A percentile compares a stretch with the other conserved stretches of the same genome.
phyloP scores from a whole-genome alignment of 2,888 invertebrate species.

The Tiphia femorata region DNA sequence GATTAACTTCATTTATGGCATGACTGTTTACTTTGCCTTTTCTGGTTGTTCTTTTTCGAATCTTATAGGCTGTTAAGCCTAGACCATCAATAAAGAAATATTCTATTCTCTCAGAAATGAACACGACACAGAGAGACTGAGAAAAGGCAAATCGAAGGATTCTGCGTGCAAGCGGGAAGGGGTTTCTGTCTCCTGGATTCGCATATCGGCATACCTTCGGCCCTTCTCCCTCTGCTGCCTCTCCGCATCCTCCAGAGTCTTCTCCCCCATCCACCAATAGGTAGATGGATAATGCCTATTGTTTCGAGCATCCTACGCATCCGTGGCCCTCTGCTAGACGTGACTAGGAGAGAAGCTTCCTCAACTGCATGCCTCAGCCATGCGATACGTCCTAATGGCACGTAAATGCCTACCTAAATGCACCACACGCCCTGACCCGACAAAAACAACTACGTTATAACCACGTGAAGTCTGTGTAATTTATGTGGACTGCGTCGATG shows the following conservation, averaged over 20 bases:
- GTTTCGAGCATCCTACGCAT: conserved; percentile 54
- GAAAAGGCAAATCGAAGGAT: neutral
- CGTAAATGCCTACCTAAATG: conserved; percentile 30
- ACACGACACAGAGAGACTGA: neutral
- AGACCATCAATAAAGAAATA: too few relatives aligned
- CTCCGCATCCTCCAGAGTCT: conserved; percentile 25
- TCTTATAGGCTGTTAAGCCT: too few relatives aligned
- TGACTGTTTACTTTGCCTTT: too few relatives aligned
- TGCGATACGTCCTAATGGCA: conserved; percentile 17
- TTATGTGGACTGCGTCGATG: too few relatives aligned
- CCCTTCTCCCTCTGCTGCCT: conserved; percentile 12
- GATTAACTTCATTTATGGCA: too few relatives aligned
- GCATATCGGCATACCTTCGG: conserved; percentile 37
- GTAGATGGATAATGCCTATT: conserved; percentile 52
- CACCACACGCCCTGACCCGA: too few relatives aligned
- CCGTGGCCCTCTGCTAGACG: conserved; percentile 46
- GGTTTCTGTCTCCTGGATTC: neutral
- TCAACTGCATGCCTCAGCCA: conserved; percentile 5
- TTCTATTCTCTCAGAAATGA: too few relatives aligned
- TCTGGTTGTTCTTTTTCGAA: too few relatives aligned
- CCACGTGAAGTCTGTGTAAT: too few relatives aligned
- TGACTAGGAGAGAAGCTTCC: too few relatives aligned
- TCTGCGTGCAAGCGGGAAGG: neutral
- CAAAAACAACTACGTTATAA: too few relatives aligned
- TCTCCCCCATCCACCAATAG: too few relatives aligned